phyloP scores from a whole-genome alignment of 2,888 invertebrate genomes.

The Dendrolimus houi region DNA sequence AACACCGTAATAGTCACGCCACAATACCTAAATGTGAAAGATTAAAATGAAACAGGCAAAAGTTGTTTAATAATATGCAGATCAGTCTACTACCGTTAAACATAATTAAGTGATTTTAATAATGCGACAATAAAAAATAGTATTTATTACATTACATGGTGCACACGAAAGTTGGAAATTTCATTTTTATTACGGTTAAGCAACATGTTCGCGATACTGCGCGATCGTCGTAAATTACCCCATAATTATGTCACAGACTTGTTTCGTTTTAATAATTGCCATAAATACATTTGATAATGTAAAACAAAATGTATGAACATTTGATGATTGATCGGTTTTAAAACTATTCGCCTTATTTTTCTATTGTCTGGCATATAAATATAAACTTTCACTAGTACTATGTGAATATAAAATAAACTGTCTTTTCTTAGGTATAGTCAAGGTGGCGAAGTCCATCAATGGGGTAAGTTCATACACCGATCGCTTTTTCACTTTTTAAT shows the following conservation, averaged over 20 bases:
- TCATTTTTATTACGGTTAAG: conserved; percentile 50
- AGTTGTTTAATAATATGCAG: background rate
- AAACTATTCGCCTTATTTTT: too few relatives aligned
- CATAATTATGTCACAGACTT: conserved; percentile 53
- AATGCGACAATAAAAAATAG: conserved; percentile 48
- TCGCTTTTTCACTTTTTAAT: too few relatives aligned
- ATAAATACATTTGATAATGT: conserved; percentile 33
- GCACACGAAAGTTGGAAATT: conserved; percentile 39
- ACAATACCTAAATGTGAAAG: background rate
- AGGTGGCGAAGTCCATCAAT: too few relatives aligned
- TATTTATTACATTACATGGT: conserved; percentile 58
- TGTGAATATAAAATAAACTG: too few relatives aligned
- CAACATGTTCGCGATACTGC: conserved; percentile 61
- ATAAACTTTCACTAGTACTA: too few relatives aligned
- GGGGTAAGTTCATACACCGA: too few relatives aligned
- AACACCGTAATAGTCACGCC: background rate
- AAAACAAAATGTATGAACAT: conserved; percentile 30
- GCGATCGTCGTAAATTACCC: conserved; percentile 49
- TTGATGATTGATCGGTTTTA: background rate
- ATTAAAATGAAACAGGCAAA: background rate
- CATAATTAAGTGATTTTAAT: conserved; percentile 33
- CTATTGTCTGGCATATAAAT: too few relatives aligned
- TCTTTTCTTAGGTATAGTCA: too few relatives aligned
- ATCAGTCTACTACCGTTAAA: conserved; percentile 13
- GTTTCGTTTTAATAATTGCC: conserved; percentile 47